Percentiles rank a stretch among this genome's conserved stretches.
phyloP scores from a whole-genome alignment of 2,888 invertebrate genomes.

The Idaea aversata region DNA sequence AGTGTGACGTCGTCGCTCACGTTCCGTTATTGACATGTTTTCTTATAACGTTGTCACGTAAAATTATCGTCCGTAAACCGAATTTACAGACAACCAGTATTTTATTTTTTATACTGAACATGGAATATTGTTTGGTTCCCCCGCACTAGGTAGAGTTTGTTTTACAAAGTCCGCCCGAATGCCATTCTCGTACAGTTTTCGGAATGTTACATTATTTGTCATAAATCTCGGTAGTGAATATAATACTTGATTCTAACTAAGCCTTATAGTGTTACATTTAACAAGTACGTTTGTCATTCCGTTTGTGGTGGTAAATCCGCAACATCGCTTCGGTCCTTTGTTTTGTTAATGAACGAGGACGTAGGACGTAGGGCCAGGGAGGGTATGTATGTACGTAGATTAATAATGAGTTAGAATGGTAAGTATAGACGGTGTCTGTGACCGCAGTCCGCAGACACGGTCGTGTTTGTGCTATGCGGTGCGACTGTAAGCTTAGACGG shows the following conservation, averaged over 20 bases:
- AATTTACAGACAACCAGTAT: too few relatives aligned
- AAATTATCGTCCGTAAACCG: too few relatives aligned
- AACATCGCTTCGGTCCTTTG: slow-evolving; percentile 35
- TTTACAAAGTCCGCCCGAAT: neutral
- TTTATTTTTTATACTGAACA: too few relatives aligned
- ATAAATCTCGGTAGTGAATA: neutral
- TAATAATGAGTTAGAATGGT: slow-evolving; percentile 19
- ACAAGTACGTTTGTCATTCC: slow-evolving; percentile 34
- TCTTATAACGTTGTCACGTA: too few relatives aligned
- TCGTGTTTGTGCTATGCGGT: neutral
- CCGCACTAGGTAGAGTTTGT: neutral
- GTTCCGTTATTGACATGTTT: too few relatives aligned
- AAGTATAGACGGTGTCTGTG: slow-evolving; percentile 10
- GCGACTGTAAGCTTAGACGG: neutral
- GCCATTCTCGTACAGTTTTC: neutral
- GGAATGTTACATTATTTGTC: neutral
- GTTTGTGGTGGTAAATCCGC: slow-evolving; percentile 18
- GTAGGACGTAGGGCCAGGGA: slow-evolving; percentile 22
- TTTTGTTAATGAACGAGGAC: slow-evolving; percentile 43
- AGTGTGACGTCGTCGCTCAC: too few relatives aligned
- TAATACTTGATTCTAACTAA: slow-evolving; percentile 3
- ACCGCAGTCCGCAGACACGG: slow-evolving; percentile 5
- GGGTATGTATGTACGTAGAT: slow-evolving; percentile 12
- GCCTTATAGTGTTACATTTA: neutral
- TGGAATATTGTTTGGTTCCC: too few relatives aligned